Conservation (phyloP, 53 echinoderm and acorn worm genomes). For the Patiria pectinifera region DNA sequence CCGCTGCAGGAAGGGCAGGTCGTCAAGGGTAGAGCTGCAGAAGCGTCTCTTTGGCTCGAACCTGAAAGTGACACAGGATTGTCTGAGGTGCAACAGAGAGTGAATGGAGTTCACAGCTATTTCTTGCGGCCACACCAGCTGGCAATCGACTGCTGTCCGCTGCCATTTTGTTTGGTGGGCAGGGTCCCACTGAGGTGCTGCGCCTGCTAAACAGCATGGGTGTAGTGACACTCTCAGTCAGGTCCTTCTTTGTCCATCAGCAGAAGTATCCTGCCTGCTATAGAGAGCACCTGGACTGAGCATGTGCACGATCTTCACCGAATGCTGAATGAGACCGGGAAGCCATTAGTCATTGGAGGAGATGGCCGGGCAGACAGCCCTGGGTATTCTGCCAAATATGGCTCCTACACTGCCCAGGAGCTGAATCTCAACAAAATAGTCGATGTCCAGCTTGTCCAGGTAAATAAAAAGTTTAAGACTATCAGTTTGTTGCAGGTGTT, state of each 20-base stretch:
- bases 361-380: slow-evolving; percentile 69
- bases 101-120: slow-evolving; percentile 40
- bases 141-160: too few relatives aligned
- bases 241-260: slow-evolving; percentile 67
- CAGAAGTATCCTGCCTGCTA: slow-evolving; percentile 56
- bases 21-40: background rate
- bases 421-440: slow-evolving; percentile 68
- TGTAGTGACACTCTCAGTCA: background rate
- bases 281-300: slow-evolving; percentile 44
- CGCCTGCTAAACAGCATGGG: slow-evolving; percentile 57
- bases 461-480: too few relatives aligned
- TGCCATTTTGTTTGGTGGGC: slow-evolving; percentile 76
- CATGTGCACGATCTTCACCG: slow-evolving; percentile 33
- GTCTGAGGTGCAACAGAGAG: background rate
- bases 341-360: slow-evolving; percentile 61
- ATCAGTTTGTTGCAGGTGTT: too few relatives aligned
- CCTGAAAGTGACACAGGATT: background rate
- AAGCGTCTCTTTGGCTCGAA: background rate
- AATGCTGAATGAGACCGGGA: background rate
- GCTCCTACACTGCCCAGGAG: slow-evolving; percentile 65
- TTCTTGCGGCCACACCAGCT: background rate
- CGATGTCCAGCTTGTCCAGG: slow-evolving; percentile 70
- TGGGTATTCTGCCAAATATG: slow-evolving; percentile 75
- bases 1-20: background rate
- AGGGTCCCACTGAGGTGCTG: slow-evolving; percentile 66